Evolutionary conservation across 2,113 vertebrate genomes (phyloP).

Genomic region (Neodontobutis hainanensis): DNA sequence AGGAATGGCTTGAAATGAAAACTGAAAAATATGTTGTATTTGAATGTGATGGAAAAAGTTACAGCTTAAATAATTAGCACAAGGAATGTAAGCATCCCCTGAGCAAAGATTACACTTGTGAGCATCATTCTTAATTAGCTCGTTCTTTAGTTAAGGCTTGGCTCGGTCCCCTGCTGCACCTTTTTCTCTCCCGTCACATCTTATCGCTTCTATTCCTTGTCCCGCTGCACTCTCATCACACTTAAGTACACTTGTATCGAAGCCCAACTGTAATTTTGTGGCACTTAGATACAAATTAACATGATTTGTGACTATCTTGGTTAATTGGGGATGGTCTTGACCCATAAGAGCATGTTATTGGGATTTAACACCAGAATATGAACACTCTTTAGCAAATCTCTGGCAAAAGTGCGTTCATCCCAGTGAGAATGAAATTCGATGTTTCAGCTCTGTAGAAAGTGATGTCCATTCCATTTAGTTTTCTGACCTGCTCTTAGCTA

Average conservation of each 20-base stretch:
- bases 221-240: slow-evolving; percentile 9
- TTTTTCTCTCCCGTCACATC: slow-evolving; percentile 28
- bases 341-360: slow-evolving; percentile 12
- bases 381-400: slow-evolving; percentile 4
- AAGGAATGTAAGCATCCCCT: slow-evolving; percentile 45
- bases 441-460: neutral
- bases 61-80: slow-evolving; percentile 58
- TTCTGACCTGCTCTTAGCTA: slow-evolving; percentile 23
- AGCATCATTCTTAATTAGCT: slow-evolving; percentile 67
- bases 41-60: slow-evolving; percentile 39
- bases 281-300: slow-evolving; percentile 27
- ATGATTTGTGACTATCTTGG: slow-evolving; percentile 27
- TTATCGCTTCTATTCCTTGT: slow-evolving; percentile 3
- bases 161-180: slow-evolving; percentile 53
- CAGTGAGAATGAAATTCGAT: slow-evolving; percentile 6
- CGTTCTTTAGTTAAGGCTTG: slow-evolving; percentile 65
- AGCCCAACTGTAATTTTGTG: slow-evolving; percentile 28
- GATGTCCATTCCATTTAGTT: neutral
- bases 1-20: slow-evolving; percentile 5
- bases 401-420: slow-evolving; percentile 17
- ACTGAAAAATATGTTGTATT: slow-evolving; percentile 7
- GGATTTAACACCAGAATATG: slow-evolving; percentile 10
- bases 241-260: slow-evolving; percentile 20
- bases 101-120: slow-evolving; percentile 56
- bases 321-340: slow-evolving; percentile 50